Base-by-base conservation (phyloP, 2,888 invertebrate genomes). In the Ischnura elegans region DNA sequence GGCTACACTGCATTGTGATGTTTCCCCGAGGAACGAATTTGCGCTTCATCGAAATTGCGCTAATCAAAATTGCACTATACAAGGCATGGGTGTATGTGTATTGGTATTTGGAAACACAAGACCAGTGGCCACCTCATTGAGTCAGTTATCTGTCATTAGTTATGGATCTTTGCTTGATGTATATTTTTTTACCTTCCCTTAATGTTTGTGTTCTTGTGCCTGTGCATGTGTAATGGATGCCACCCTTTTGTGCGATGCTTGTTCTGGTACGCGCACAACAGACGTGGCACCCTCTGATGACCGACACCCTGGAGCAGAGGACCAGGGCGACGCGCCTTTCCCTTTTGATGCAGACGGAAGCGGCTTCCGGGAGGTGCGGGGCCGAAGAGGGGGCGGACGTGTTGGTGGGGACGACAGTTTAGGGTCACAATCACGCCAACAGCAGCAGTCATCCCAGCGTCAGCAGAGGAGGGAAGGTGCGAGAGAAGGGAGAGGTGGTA, bases 331-430 rank as follows among this genome's bases (percentile, higher is more conserved):
- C 94, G 95, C 95, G 87, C 94, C 94, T 94, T 95, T 95, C 93
- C 95, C 96, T 94, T 96, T 96, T 93, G 96, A 96, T 95, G 95
- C 96, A 93, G 96, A 96, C 95, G 95, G 55, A 36, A 42, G 97
- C 95, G 98, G 98, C 93, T 98, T 98, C 96, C 98, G 98, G 96
- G 98, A 98, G 95, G 98, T 98, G 13, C 97, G 98, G 94, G 98
- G 98, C 93, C 98, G 98, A 96, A 98, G 98, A 95, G 97, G 90
- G 95, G 96, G 95, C 95, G 94, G 94, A 94, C 94, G 93, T 93
- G 93, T 84, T 94, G 94, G 93, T 93, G 46, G 36, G 93, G 93
- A 93, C 93, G 96, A 95, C 95, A 93, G 87, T 94, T 93, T 87
- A 96, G 95, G 90, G 94, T 96, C 94, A 94, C 93, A 94, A 87